These are phyloP conservation scores for Drosophila percnosoma DNA, from an alignment of 2,888 invertebrate genomes.

Conservation along the genomic window DNA sequence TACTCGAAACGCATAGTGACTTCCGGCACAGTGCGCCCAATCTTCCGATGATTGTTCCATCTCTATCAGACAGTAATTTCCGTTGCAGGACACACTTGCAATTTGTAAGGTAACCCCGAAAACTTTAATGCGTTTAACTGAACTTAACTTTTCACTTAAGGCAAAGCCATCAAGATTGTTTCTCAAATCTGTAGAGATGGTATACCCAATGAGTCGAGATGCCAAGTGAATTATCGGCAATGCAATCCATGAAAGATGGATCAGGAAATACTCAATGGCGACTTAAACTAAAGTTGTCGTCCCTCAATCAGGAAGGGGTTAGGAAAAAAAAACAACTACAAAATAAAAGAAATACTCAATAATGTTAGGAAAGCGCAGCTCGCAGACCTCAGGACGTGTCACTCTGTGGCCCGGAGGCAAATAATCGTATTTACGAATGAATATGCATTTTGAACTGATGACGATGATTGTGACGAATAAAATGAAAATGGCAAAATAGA, in stretches of 20 bases:
- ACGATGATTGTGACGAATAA: constrained; percentile 28
- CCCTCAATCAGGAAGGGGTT: too few species aligned
- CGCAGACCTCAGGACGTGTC: constrained; percentile 47
- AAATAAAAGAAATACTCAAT: constrained; percentile 13
- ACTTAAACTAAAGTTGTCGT: not conserved
- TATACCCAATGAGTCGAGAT: not conserved
- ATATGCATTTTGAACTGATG: constrained; percentile 45
- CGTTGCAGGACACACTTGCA: constrained; percentile 11
- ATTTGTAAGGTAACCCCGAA: constrained; percentile 2
- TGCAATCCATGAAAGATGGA: constrained; percentile 59
- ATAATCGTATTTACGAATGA: constrained; percentile 51
- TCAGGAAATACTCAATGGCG: constrained; percentile 24
- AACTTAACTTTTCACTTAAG: constrained; percentile 1
- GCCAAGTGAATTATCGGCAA: constrained; percentile 4
- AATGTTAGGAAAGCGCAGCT: not conserved
- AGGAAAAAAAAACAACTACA: not conserved
- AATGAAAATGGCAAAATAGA: constrained; percentile 42
- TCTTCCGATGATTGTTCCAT: constrained; percentile 29
- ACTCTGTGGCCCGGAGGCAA: constrained; percentile 26
- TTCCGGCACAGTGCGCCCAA: constrained; percentile 29
- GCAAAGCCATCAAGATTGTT: not conserved
- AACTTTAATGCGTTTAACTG: constrained; percentile 1
- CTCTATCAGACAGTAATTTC: constrained; percentile 26
- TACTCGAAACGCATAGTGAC: constrained; percentile 18
- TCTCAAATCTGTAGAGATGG: not conserved